These are phyloP conservation scores for Fratercula arctica DNA, from an alignment of 2,797 vertebrate species.

Conservation along the genomic window DNA sequence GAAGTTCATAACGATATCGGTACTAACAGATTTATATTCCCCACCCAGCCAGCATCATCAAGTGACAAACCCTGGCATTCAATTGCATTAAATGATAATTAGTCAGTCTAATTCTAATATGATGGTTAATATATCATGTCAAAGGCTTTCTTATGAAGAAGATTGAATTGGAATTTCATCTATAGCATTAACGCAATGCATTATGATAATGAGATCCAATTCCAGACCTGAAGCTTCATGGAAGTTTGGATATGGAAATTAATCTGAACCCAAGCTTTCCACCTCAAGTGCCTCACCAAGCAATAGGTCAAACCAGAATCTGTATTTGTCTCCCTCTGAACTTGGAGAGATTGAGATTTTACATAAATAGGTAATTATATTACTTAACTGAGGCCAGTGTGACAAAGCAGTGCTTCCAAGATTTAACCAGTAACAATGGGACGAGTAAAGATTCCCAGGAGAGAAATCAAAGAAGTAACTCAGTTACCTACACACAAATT, in stretches of 20 bases:
- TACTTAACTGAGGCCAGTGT: neutral
- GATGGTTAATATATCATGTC: constrained; percentile 34
- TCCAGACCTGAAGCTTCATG: neutral
- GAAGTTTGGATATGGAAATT: neutral
- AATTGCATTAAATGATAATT: constrained; percentile 33
- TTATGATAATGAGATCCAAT: neutral
- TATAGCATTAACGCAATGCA: neutral
- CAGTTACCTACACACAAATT: neutral
- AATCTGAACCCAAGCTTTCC: neutral
- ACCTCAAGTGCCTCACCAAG: neutral
- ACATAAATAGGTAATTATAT: neutral
- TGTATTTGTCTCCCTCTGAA: neutral
- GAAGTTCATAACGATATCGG: neutral
- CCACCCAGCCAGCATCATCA: neutral
- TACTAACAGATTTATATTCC: constrained; percentile 24
- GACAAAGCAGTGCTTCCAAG: neutral
- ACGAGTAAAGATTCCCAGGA: neutral
- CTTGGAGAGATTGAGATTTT: neutral
- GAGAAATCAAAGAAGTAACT: rapidly evolving
- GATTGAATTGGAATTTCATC: constrained; percentile 22
- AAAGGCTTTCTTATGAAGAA: neutral
- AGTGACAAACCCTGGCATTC: neutral
- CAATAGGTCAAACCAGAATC: neutral
- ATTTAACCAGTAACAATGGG: neutral
- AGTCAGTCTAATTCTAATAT: constrained; percentile 14